These are phyloP conservation scores for Oligia strigilis DNA, from an alignment of 2,888 invertebrate genomes.

Conservation along the genomic window DNA sequence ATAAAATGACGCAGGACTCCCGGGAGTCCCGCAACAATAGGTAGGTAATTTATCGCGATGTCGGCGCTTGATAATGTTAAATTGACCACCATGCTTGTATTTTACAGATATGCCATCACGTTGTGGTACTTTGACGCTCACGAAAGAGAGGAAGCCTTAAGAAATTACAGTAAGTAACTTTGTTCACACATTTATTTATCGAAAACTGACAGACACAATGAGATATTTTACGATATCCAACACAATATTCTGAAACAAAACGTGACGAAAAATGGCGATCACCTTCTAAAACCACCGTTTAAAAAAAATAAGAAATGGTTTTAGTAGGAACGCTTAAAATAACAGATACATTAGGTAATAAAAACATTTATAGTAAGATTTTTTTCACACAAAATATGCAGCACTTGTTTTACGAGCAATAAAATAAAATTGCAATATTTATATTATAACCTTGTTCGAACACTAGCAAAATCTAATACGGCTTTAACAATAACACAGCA, in stretches of 20 bases:
- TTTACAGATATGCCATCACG: conserved; percentile 95
- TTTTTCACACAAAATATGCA: neutral
- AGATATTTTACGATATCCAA: neutral
- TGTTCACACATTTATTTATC: neutral
- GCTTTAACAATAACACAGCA: neutral
- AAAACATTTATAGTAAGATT: no score
- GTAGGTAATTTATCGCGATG: neutral
- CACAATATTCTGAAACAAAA: no score
- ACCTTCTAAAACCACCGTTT: neutral
- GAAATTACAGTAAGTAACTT: conserved; percentile 86
- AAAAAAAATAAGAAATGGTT: neutral
- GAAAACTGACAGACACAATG: neutral
- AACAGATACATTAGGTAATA: no score
- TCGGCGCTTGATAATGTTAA: no score
- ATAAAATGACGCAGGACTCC: neutral
- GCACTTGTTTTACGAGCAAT: neutral
- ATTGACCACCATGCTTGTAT: conserved; percentile 13
- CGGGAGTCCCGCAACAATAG: neutral
- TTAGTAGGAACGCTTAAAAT: neutral
- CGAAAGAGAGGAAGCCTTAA: conserved; percentile 94
- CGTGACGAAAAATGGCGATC: neutral
- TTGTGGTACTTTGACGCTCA: conserved; percentile 97
- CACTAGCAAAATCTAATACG: neutral
- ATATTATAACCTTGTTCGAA: neutral
- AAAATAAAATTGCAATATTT: no score